Evolutionary conservation across 2,113 vertebrate genomes (phyloP), one percentile per base, ranked within the genome.

Genomic region (Xerus inauris): DNA sequence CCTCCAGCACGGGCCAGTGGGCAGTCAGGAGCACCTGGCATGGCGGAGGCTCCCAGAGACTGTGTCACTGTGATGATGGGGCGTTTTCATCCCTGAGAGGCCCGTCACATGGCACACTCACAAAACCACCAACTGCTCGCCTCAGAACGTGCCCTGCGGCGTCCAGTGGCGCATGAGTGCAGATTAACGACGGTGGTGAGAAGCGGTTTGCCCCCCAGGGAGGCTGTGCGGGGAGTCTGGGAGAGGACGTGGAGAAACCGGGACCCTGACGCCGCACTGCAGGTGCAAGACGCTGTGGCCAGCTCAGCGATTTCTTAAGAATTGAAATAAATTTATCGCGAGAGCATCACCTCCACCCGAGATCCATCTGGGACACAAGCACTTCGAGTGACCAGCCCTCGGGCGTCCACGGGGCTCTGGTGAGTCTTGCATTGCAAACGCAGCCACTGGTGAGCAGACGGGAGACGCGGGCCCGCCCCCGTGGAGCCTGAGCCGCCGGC

Each of bases 301-400:
- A n/a, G n/a, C 22, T 24, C 1, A 30, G 57, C 57, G 6, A 1
- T 26, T 81, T 73, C 82, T 80, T 17, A 16, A 22, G 64, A 64
- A 35, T 32, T 45, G 19, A 59, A 62, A 14, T 3, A 14, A 24
- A 24, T 8, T 42, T 10, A 1, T 42, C 7, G 0, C 1, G 1
- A 2, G 32, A n/a, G 47, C 3, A 4, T 17, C 40, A 0, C 0
- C 38, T 11, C 14, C 30, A 1, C 17, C 19, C 28, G 0, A 3
- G 20, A 30, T 8, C n/a, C 0, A 16, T 5, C 28, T 14, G 3
- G 11, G 81, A 54, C 22, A 6, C 0, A 30, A 8, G 4, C 22
- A 10, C 24, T 0, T 0, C 0, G 24, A 1, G 20, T 7, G 9
- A 28, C 8, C 59, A 28, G 57, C 54, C 20, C 54, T 22, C 54